A percentile compares a stretch with the other conserved stretches of the same genome.
These are phyloP conservation scores for Epizoanthus illoricatus DNA, from an alignment of 92 coral and sea anemone species.

Conservation along the genomic window DNA sequence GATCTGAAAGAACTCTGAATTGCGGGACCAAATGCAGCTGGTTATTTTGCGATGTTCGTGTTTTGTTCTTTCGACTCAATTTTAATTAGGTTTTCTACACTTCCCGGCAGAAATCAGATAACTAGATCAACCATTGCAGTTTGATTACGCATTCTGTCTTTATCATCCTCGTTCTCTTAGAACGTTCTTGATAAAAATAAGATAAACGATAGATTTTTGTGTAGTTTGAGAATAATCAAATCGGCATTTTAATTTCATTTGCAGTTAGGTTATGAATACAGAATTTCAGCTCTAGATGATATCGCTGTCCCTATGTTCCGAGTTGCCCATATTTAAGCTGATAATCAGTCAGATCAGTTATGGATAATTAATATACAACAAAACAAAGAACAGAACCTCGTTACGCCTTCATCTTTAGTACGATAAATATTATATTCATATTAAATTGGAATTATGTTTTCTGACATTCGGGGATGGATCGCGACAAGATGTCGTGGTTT, in stretches of 20 bases:
- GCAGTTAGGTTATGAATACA: no score
- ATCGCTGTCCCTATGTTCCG: no score
- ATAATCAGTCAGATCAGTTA: neutral
- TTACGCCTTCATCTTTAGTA: neutral
- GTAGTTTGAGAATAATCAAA: no score
- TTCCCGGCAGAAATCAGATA: neutral
- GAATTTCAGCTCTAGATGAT: no score
- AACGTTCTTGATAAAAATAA: neutral
- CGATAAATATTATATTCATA: neutral
- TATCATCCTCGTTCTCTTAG: neutral
- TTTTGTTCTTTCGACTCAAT: neutral
- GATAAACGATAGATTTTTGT: neutral
- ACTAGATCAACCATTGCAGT: neutral
- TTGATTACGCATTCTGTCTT: neutral
- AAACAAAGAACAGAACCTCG: neutral
- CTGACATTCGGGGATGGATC: neutral
- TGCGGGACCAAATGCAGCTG: neutral
- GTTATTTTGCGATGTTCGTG: neutral
- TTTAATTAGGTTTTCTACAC: conserved; percentile 4
- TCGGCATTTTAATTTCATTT: no score
- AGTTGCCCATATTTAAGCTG: neutral
- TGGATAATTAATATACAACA: neutral
- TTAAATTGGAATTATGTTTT: neutral
- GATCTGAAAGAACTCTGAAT: neutral
- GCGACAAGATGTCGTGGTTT: neutral